phyloP scores from a whole-genome alignment of 2,113 vertebrate species.

The Callipepla californica region DNA sequence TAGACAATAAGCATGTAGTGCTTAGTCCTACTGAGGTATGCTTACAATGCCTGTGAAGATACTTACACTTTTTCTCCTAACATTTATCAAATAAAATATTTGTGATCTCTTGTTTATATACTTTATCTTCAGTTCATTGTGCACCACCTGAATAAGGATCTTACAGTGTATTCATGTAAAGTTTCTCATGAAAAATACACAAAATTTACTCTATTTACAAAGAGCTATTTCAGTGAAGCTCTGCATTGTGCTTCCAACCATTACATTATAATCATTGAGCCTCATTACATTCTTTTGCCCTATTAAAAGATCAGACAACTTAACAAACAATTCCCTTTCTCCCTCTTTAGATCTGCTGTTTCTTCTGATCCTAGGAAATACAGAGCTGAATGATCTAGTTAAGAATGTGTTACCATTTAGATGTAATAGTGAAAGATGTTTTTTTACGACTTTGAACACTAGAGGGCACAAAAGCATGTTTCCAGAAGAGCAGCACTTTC shows the following conservation, averaged over 20 bases:
- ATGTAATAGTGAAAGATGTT: fast-evolving
- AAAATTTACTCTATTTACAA: neutral
- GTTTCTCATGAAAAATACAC: neutral
- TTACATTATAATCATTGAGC: neutral
- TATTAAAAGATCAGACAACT: neutral
- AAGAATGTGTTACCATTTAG: neutral
- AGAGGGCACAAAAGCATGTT: constrained; percentile 70
- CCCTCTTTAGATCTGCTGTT: neutral
- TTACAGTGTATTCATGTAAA: neutral
- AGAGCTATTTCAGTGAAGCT: neutral
- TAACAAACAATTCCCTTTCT: neutral
- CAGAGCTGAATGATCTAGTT: neutral
- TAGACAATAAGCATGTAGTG: neutral
- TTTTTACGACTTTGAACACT: constrained; percentile 55
- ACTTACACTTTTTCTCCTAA: neutral
- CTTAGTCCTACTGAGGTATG: neutral
- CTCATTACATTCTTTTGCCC: neutral
- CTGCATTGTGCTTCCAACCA: neutral
- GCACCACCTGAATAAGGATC: neutral
- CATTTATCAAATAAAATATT: neutral
- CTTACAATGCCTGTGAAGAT: neutral
- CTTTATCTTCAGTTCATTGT: neutral
- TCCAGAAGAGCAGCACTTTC: neutral
- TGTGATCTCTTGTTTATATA: neutral
- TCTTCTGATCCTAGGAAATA: neutral